These are phyloP conservation scores for Volucella inflata DNA, from an alignment of 2,888 invertebrate genomes.

Conservation along the genomic window DNA sequence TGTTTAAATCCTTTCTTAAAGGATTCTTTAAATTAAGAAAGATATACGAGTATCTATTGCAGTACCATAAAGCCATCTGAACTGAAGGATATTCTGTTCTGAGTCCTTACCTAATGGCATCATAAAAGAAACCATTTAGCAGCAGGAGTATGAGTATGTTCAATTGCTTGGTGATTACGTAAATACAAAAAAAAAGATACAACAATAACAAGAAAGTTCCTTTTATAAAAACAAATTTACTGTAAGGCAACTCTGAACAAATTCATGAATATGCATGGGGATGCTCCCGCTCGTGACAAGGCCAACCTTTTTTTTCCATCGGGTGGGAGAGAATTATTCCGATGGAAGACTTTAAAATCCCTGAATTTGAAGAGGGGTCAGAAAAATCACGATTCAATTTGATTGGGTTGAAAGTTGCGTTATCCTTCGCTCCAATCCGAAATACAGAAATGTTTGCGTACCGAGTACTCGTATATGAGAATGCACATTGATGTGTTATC, in stretches of 20 bases:
- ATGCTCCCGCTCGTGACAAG: neutral
- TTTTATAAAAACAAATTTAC: conserved; percentile 15
- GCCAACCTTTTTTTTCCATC: too few relatives aligned
- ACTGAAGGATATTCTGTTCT: too few relatives aligned
- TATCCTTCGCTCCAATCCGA: neutral
- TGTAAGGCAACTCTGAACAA: neutral
- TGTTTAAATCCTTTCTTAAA: too few relatives aligned
- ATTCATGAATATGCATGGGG: neutral
- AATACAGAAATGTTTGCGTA: neutral
- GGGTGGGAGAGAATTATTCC: too few relatives aligned
- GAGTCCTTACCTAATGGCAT: too few relatives aligned
- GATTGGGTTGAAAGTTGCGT: neutral
- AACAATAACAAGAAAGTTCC: neutral
- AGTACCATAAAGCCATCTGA: too few relatives aligned
- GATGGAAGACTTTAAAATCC: neutral
- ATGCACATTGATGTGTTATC: conserved; percentile 24
- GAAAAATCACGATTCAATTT: conserved; percentile 8
- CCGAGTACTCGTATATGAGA: conserved; percentile 4
- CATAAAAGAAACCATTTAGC: too few relatives aligned
- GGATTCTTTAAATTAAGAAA: too few relatives aligned
- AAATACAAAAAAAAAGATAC: neutral
- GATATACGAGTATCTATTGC: too few relatives aligned
- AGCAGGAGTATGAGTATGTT: neutral
- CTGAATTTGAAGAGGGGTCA: neutral
- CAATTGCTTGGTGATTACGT: neutral